phyloP scores from a whole-genome alignment of 2,888 invertebrate species.

The Netelia melanura region DNA sequence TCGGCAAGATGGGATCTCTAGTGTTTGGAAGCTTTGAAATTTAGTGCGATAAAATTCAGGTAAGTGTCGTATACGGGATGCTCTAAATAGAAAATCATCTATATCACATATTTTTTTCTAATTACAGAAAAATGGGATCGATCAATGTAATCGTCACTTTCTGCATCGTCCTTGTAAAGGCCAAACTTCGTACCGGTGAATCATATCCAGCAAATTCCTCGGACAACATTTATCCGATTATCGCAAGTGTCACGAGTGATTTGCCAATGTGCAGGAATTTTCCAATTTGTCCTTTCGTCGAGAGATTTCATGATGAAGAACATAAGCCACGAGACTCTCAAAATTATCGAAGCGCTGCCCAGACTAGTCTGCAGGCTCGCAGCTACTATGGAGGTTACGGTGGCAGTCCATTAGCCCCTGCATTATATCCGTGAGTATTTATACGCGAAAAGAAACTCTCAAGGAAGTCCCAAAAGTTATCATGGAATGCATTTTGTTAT shows the following conservation, averaged over 20 bases:
- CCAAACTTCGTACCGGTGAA: conserved; percentile 5
- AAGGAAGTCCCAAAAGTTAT: neutral
- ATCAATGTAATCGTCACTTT: conserved; percentile 22
- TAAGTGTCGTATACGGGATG: neutral
- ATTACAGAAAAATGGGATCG: conserved; percentile 52
- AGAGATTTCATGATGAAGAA: conserved; percentile 53
- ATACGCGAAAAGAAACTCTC: neutral
- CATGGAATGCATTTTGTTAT: neutral
- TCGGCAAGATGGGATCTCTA: conserved; percentile 35
- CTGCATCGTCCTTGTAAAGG: conserved; percentile 21
- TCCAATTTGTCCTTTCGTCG: conserved; percentile 71
- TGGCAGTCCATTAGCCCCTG: conserved; percentile 70
- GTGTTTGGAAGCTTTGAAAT: conserved; percentile 21
- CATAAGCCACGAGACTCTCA: conserved; percentile 28
- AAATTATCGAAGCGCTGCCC: conserved; percentile 54
- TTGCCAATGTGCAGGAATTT: conserved; percentile 70
- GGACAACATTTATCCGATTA: conserved; percentile 57
- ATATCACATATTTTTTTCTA: neutral
- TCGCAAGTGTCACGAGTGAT: conserved; percentile 65
- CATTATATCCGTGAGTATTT: conserved; percentile 78
- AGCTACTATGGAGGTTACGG: conserved; percentile 78
- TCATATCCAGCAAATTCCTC: conserved; percentile 39
- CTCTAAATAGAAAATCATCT: neutral
- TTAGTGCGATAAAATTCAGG: conserved; percentile 10
- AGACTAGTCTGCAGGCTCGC: conserved; percentile 68